These are phyloP conservation scores for Limonius californicus DNA, from an alignment of 1,140 invertebrate species.

Conservation along the genomic window DNA sequence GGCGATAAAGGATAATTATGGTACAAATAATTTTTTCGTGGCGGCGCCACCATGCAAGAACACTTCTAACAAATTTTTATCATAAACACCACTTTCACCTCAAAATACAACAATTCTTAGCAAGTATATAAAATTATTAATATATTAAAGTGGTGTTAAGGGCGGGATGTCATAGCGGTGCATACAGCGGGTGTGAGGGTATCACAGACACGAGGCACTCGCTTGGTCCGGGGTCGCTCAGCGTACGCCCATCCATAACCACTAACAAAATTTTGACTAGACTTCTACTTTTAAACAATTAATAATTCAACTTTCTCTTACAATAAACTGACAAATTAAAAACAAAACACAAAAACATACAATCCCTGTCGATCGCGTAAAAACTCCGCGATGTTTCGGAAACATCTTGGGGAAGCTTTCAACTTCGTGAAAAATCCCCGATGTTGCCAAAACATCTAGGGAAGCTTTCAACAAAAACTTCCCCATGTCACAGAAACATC, in stretches of 20 bases:
- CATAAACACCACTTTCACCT: constrained; percentile 18
- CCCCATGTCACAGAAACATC: background rate
- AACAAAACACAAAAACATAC: background rate
- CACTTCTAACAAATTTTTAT: constrained; percentile 16
- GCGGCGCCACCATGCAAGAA: constrained; percentile 27
- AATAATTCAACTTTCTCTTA: constrained; percentile 4
- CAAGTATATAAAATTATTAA: constrained; percentile 18
- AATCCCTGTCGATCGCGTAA: background rate
- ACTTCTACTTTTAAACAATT: constrained; percentile 16
- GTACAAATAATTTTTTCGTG: constrained; percentile 19
- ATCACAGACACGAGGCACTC: constrained; percentile 48
- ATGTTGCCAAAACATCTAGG: constrained; percentile 52
- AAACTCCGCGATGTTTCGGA: no score
- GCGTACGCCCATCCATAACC: constrained; percentile 21
- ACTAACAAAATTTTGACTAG: constrained; percentile 32
- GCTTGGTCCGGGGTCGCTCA: constrained; percentile 39
- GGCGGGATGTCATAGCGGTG: constrained; percentile 36
- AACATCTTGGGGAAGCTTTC: constrained; percentile 69
- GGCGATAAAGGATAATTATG: background rate
- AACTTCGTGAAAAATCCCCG: no score
- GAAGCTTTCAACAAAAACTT: constrained; percentile 85
- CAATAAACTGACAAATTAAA: constrained; percentile 6
- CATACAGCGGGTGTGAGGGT: constrained; percentile 42
- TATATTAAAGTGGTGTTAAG: constrained; percentile 15
- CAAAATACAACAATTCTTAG: constrained; percentile 19